Conservation (phyloP, 2,888 invertebrate genomes). For the Euzophera pinguis region DNA sequence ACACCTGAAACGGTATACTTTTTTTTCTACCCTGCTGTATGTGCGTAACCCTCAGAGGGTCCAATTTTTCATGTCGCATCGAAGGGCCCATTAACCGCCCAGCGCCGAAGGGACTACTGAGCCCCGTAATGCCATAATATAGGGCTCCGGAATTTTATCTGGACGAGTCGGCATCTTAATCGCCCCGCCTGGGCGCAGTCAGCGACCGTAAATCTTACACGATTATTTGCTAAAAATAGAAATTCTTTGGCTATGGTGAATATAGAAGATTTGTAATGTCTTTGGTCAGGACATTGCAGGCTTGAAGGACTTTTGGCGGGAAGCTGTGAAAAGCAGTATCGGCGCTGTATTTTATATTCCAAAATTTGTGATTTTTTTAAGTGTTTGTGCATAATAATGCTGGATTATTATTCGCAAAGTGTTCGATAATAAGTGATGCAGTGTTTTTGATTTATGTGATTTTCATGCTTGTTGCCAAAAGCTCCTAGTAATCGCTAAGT, state of each 20-base stretch:
- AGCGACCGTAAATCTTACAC: conserved; percentile 19
- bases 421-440: too few relatives aligned
- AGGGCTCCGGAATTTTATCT: conserved; percentile 20
- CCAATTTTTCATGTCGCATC: conserved; percentile 9
- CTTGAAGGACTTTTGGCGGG: too few relatives aligned
- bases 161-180: conserved; percentile 17
- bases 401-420: too few relatives aligned
- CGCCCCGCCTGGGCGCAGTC: conserved; percentile 14
- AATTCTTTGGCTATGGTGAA: neutral
- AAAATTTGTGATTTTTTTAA: too few relatives aligned
- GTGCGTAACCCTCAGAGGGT: neutral
- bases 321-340: too few relatives aligned
- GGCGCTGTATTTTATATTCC: too few relatives aligned
- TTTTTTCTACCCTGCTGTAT: neutral
- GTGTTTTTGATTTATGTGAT: too few relatives aligned
- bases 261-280: too few relatives aligned
- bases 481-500: too few relatives aligned
- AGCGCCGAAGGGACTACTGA: neutral
- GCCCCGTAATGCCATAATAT: conserved; percentile 18
- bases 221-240: conserved; percentile 16
- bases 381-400: too few relatives aligned
- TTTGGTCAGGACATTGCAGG: too few relatives aligned
- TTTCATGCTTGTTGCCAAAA: too few relatives aligned
- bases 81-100: conserved; percentile 1
- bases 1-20: neutral